Evolutionary conservation across 2,797 vertebrate genomes (phyloP), one percentile per base, ranked within the genome.

Genomic region (Sebastes cheni): DNA sequence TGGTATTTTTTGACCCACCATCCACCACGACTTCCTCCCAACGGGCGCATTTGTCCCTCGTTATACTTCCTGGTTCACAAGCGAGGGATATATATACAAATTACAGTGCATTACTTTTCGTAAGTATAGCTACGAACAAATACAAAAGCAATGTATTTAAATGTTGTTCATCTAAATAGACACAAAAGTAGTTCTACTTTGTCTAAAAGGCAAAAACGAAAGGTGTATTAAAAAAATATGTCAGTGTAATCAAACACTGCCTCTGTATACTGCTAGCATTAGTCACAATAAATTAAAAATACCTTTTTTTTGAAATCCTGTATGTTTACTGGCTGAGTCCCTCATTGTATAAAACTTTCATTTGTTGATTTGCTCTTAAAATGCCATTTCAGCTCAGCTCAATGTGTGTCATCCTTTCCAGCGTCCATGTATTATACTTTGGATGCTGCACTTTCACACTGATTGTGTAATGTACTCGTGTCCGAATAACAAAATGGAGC

Each of bases 401-500:
- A 23, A 3, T 23, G 25, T 23, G 4, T 27, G 65, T 75, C 52
- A 18, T 50, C 13, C 36, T 67, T 34, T 46, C 54, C 36, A 39
- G n/a, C 27, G 20, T 56, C 10, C 46, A 46, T 60, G 55, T 61
- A 23, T 70, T 46, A 23, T 25, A n/a, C 32, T 36, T 30, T 46
- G 25, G 39, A 70, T n/a, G 56, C 46, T 42, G 25, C 66, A 58
- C 62, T 56, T 55, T 46, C 30, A 76, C 25, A n/a, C 32, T 74
- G 67, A 81, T 61, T 61, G 27, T 68, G 52, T 67, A 65, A 82
- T 72, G 34, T 56, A 20, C 36, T 80, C 22, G 3, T 61, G 55
- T 79, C 77, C 80, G 77, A 64, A 85, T 73, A 77, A 84, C 81
- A 74, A 82, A 65, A 64, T 69, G 16, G 58, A 56, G 56, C 62